Conservation (phyloP, 1,140 invertebrate species). For the Micrasema longulum region DNA sequence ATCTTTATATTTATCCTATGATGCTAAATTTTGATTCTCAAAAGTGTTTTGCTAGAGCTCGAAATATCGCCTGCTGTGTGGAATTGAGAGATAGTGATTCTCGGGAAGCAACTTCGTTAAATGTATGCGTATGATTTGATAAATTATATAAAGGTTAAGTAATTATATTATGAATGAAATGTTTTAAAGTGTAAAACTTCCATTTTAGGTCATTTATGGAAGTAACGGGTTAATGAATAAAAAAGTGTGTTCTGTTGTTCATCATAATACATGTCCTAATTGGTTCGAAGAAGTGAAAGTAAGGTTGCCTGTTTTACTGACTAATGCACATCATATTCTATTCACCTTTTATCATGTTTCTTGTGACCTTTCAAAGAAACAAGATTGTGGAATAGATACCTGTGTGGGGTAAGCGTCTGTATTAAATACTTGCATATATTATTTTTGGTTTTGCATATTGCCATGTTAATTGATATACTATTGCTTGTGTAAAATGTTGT, state of each 20-base stretch:
- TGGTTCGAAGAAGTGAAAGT: slow-evolving; percentile 95
- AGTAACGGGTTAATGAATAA: slow-evolving; percentile 64
- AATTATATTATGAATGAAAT: slow-evolving; percentile 21
- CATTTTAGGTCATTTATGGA: slow-evolving; percentile 51
- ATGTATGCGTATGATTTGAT: slow-evolving; percentile 65
- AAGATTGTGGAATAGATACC: slow-evolving; percentile 82
- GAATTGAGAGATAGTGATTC: slow-evolving; percentile 86
- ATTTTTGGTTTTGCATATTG: no score
- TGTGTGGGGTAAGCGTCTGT: slow-evolving; percentile 76
- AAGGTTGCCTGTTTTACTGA: slow-evolving; percentile 81
- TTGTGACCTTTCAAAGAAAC: slow-evolving; percentile 87
- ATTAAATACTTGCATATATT: background rate
- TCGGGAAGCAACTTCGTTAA: slow-evolving; percentile 76
- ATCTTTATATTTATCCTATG: slow-evolving; percentile 91
- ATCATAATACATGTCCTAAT: slow-evolving; percentile 83
- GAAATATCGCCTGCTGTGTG: slow-evolving; percentile 91
- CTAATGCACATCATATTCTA: slow-evolving; percentile 83
- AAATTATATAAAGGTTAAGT: background rate
- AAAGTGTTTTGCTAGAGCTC: slow-evolving; percentile 86
- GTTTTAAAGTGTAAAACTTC: background rate
- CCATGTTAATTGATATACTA: no score
- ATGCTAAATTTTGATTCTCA: slow-evolving; percentile 91
- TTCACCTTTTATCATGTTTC: slow-evolving; percentile 93
- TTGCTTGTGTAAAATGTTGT: background rate
- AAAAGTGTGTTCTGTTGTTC: slow-evolving; percentile 79